Evolutionary conservation across 2,113 vertebrate genomes (phyloP), one percentile per base, ranked within the genome.

Genomic region (Verasper variegatus): DNA sequence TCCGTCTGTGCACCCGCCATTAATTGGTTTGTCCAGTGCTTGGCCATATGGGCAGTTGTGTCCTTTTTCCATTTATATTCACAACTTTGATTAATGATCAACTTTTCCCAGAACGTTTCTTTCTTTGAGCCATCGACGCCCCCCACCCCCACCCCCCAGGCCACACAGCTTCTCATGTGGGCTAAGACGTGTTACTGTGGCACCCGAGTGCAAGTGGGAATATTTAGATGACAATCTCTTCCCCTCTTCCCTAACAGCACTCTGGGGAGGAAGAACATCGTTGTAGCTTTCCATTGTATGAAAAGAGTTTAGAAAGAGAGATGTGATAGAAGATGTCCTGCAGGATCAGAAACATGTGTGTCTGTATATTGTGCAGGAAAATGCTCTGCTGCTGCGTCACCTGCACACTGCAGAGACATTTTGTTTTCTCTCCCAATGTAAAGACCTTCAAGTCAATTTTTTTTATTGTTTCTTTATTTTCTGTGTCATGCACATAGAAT

Each of bases 51-150:
- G 81, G 40, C 70, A 40, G 31, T 67, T 67, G 26, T 55, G 55
- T 81, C 58, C 69, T 71, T 68, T 78, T 82, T 84, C 84, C 62
- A 51, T 84, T 82, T 72, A 27, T 57, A 78, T 74, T 60, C 66
- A 62, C 68, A 27, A 8, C 18, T 59, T 55, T 23, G 63, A 90
- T 92, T 90, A 93, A 93, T 91, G 78, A 83, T 74, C 69, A 85
- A 86, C 88, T 24, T 64, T 63, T 54, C 69, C 47, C 11, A 24
- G 56, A 77, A 65, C 61, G 45, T 40, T 11, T 64, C 60, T 70
- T 58, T 70, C 71, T 61, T 42, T 72, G 18, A 68, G 49, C 31
- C 37, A 20, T 8, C 1, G n/a, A n/a, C n/a, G 7, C 31, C 31
- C 5, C 18, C 5, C 47, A 1, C 42, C 11, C 14, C 27, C 27